Evolutionary conservation across 2,113 vertebrate species (phyloP).

Genomic region (Dermatemys mawii): DNA sequence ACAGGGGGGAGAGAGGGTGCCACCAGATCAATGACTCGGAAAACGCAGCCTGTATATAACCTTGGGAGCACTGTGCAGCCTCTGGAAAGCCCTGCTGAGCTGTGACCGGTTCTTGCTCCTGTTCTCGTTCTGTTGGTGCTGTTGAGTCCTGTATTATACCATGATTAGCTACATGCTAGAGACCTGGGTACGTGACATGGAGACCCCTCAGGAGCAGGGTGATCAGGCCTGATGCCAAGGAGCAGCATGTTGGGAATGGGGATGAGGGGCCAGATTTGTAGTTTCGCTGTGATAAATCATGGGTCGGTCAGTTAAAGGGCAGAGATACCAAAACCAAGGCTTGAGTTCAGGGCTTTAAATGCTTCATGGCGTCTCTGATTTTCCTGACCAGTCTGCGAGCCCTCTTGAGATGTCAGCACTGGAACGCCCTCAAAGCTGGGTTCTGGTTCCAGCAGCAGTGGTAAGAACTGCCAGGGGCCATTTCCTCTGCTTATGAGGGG

Average conservation of each 20-base stretch:
- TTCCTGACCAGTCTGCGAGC: background rate
- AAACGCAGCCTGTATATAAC: background rate
- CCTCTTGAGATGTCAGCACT: background rate
- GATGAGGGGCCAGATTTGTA: background rate
- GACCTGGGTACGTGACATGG: background rate
- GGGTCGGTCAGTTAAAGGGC: background rate
- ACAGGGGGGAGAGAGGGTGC: background rate
- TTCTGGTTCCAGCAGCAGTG: background rate
- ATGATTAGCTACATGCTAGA: background rate
- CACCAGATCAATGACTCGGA: background rate
- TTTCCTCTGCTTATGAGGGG: background rate
- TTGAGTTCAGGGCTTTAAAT: background rate
- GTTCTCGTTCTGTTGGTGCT: rapidly evolving
- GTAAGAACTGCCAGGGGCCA: background rate
- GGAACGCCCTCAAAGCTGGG: background rate
- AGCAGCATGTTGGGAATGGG: background rate
- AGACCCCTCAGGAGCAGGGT: background rate
- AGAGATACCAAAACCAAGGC: background rate
- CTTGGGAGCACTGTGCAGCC: rapidly evolving
- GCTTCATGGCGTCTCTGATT: background rate
- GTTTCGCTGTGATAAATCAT: background rate
- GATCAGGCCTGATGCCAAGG: background rate
- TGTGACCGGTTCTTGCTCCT: background rate
- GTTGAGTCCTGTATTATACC: background rate
- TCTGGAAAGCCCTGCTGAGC: background rate